Conservation (phyloP, 2,888 invertebrate genomes). For the Meteorus cinctellus region DNA sequence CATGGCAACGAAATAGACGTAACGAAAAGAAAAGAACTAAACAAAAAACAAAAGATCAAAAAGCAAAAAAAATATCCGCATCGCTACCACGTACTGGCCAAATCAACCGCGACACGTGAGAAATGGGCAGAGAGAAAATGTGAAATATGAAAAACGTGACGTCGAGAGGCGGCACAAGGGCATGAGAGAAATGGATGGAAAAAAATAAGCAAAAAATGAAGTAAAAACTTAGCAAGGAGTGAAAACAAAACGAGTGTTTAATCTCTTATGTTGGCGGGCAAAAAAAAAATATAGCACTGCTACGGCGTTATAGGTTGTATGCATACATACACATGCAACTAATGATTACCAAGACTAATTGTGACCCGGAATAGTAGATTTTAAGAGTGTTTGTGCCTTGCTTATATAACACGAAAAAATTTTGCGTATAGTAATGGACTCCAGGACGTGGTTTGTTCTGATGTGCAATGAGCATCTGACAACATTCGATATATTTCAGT, state of each 20-base stretch:
- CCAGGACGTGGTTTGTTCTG: too few species aligned
- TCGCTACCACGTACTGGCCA: constrained; percentile 16
- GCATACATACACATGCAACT: too few species aligned
- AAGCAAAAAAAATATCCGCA: constrained; percentile 12
- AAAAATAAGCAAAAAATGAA: constrained; percentile 6
- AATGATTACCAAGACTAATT: too few species aligned
- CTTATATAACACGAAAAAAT: too few species aligned
- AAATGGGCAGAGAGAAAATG: constrained; percentile 31
- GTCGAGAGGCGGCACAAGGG: not conserved
- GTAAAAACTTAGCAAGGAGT: not conserved
- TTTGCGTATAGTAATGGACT: too few species aligned
- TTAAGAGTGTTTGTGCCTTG: too few species aligned
- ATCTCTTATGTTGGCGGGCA: not conserved
- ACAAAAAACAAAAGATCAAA: constrained; percentile 23
- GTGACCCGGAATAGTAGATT: too few species aligned
- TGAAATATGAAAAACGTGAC: constrained; percentile 28
- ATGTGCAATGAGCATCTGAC: too few species aligned
- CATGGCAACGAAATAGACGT: not conserved
- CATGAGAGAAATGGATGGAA: constrained; percentile 27
- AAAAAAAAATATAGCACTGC: not conserved
- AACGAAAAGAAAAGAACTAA: not conserved
- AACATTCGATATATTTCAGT: too few species aligned
- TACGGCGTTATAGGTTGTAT: too few species aligned
- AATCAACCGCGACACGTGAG: constrained; percentile 36
- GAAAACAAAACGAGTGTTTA: constrained; percentile 4